Conservation (phyloP, 2,888 invertebrate genomes). For the Ornithoptera priamus region DNA sequence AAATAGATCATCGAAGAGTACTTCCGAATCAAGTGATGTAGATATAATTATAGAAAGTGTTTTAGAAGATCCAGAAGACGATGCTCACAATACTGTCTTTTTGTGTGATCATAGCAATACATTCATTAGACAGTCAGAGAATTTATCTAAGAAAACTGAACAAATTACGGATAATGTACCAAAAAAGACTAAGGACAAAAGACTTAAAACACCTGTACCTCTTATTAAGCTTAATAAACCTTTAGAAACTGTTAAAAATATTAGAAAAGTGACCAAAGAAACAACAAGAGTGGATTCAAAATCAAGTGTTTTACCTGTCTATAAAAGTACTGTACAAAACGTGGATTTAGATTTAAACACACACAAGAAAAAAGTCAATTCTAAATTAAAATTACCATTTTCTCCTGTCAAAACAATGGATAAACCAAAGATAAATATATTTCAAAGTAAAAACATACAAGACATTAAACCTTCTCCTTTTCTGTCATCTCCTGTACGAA, state of each 20-base stretch:
- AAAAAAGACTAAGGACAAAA: constrained; percentile 60
- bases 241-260: constrained; percentile 56
- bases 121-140: constrained; percentile 56
- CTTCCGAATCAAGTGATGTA: constrained; percentile 71
- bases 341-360: constrained; percentile 48
- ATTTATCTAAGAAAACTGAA: constrained; percentile 47
- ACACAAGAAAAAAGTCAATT: constrained; percentile 58
- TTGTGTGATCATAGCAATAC: constrained; percentile 60
- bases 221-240: constrained; percentile 63
- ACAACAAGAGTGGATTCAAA: constrained; percentile 51
- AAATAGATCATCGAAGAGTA: constrained; percentile 72
- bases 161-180: constrained; percentile 41
- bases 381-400: constrained; percentile 70
- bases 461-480: constrained; percentile 61
- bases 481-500: constrained; percentile 63
- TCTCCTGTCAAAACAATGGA: constrained; percentile 68
- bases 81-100: constrained; percentile 53
- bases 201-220: constrained; percentile 59
- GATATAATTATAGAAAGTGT: constrained; percentile 67
- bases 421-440: constrained; percentile 69
- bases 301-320: constrained; percentile 65
- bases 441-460: constrained; percentile 61
- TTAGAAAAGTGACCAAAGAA: constrained; percentile 48
- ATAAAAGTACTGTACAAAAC: constrained; percentile 58
- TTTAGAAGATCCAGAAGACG: constrained; percentile 54